Percentiles rank a stretch among this genome's conserved stretches.
phyloP scores from a whole-genome alignment of 2,797 vertebrate genomes.

The Gephyroberyx darwinii region DNA sequence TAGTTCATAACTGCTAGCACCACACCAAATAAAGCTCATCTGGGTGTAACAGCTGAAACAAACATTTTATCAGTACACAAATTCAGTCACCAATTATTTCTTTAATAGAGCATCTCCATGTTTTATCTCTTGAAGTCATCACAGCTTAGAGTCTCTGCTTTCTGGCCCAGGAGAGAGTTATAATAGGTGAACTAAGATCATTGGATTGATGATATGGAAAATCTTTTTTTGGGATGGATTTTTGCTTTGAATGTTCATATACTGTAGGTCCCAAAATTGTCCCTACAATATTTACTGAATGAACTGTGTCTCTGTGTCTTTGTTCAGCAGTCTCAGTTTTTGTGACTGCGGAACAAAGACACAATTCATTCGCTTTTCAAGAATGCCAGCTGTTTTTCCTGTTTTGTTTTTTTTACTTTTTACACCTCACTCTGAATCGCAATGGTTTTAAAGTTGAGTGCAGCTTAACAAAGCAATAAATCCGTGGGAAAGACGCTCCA shows the following conservation, averaged over 20 bases:
- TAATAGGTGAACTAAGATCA: neutral
- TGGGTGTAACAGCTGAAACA: slow-evolving; percentile 55
- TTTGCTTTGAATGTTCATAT: neutral
- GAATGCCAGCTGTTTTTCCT: too few species aligned
- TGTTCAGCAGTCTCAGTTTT: neutral
- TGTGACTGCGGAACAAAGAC: neutral
- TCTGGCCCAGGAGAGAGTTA: slow-evolving; percentile 7
- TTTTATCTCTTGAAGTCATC: slow-evolving; percentile 33
- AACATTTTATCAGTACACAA: slow-evolving; percentile 58
- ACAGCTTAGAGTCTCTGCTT: slow-evolving; percentile 9
- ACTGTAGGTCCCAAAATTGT: neutral
- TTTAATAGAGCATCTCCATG: slow-evolving; percentile 38
- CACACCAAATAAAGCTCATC: slow-evolving; percentile 60
- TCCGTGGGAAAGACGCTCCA: slow-evolving; percentile 21
- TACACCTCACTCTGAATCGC: neutral
- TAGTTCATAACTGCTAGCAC: slow-evolving; percentile 55
- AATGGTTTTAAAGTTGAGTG: slow-evolving; percentile 15
- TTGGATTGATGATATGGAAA: slow-evolving; percentile 2
- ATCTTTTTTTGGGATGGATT: slow-evolving; percentile 6
- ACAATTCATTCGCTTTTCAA: too few species aligned
- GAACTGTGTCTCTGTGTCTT: neutral
- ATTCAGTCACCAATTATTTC: slow-evolving; percentile 52
- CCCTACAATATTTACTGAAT: neutral
- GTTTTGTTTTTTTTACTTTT: neutral
- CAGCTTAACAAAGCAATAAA: slow-evolving; percentile 19